Conservation (phyloP, 2,888 invertebrate species). For the Cryptus viduatorius region DNA sequence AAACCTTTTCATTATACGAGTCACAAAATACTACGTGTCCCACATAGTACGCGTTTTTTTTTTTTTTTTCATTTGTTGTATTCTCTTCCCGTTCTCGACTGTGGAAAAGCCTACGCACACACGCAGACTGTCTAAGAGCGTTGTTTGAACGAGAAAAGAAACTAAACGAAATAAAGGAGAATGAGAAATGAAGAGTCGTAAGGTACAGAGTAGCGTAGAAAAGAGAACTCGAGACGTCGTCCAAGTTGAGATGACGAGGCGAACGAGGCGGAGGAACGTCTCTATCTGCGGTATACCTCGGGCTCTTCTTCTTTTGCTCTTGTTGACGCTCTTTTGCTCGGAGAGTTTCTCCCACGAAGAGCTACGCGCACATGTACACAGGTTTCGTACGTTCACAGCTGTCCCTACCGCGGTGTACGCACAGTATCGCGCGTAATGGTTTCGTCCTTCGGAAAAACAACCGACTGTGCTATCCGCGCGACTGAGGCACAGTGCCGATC, state of each 20-base stretch:
- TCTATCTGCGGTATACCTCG: constrained; percentile 66
- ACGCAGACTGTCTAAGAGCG: background rate
- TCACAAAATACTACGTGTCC: too few relatives aligned
- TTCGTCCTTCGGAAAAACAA: constrained; percentile 48
- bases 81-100: background rate
- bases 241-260: constrained; percentile 61
- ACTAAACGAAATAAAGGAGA: background rate
- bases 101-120: background rate
- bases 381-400: background rate
- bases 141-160: background rate
- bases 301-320: background rate
- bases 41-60: too few relatives aligned
- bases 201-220: background rate
- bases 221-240: constrained; percentile 47
- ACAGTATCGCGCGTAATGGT: constrained; percentile 32
- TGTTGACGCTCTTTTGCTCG: background rate
- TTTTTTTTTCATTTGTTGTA: background rate
- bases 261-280: constrained; percentile 65
- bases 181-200: background rate
- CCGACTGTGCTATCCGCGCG: background rate
- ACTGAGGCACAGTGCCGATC: background rate
- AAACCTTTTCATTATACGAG: too few relatives aligned
- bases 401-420: constrained; percentile 17
- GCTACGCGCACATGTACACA: background rate
- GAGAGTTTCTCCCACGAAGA: constrained; percentile 4